These are phyloP conservation scores for Drosophila koepferae DNA, from an alignment of 2,888 invertebrate genomes.

Conservation along the genomic window DNA sequence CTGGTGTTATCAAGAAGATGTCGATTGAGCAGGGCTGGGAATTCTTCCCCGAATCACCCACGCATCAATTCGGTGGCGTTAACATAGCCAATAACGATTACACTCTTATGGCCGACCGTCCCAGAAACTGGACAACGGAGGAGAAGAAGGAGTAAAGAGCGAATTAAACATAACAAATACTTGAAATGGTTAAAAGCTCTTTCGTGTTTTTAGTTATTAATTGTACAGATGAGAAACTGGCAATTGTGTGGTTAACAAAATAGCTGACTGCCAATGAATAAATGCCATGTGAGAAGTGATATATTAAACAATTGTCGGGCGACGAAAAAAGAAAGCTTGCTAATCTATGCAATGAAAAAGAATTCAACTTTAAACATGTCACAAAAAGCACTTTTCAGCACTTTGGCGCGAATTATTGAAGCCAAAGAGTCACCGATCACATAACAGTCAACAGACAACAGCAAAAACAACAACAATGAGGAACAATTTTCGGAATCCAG, in stretches of 20 bases:
- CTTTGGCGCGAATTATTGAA: conserved; percentile 47
- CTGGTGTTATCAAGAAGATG: conserved; percentile 87
- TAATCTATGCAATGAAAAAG: conserved; percentile 16
- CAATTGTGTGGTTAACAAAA: conserved; percentile 22
- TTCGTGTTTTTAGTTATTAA: conserved; percentile 57
- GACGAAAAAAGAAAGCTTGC: conserved; percentile 7
- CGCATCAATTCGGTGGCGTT: conserved; percentile 77
- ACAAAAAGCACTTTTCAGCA: conserved; percentile 19
- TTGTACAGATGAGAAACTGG: conserved; percentile 39
- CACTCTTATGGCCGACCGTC: conserved; percentile 86
- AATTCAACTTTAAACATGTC: conserved; percentile 23
- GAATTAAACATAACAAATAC: background rate
- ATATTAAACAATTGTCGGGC: conserved; percentile 28
- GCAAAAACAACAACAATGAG: conserved; percentile 4
- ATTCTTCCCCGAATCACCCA: conserved; percentile 85
- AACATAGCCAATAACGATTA: conserved; percentile 86
- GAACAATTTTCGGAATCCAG: conserved; percentile 45
- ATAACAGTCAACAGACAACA: conserved; percentile 18
- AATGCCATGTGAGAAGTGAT: conserved; percentile 63
- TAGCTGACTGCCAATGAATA: conserved; percentile 52
- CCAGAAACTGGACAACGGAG: conserved; percentile 86
- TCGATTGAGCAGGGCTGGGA: conserved; percentile 86
- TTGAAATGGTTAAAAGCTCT: conserved; percentile 16
- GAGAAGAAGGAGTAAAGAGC: conserved; percentile 76
- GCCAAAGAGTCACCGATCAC: conserved; percentile 23